Evolutionary conservation across 2,113 vertebrate species (phyloP).

Genomic region (Gobiocypris rarus): DNA sequence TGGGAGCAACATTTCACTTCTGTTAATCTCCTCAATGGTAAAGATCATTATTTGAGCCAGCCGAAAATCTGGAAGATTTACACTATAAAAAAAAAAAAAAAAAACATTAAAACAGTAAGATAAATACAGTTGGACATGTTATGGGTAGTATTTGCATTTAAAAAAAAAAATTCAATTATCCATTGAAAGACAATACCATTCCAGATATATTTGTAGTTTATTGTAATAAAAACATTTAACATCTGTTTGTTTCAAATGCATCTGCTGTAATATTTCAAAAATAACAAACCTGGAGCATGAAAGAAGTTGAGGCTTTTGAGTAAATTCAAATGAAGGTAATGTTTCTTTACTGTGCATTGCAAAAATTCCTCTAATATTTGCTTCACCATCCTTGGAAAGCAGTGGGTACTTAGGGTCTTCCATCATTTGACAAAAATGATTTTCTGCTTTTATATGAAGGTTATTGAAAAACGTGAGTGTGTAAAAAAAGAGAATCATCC

Average conservation of each 20-base stretch:
- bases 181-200: neutral
- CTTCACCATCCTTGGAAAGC: conserved; percentile 70
- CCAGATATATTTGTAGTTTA: too few species aligned
- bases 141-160: too few species aligned
- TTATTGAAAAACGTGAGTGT: too few species aligned
- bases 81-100: conserved; percentile 55
- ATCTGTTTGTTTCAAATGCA: too few species aligned
- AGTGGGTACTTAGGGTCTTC: conserved; percentile 69
- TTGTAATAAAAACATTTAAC: too few species aligned
- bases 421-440: conserved; percentile 62
- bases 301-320: conserved; percentile 63
- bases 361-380: conserved; percentile 76
- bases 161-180: too few species aligned
- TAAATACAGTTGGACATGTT: neutral
- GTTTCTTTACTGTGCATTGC: conserved; percentile 73
- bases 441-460: too few species aligned
- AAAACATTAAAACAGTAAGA: neutral
- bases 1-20: conserved; percentile 67
- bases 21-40: conserved; percentile 79
- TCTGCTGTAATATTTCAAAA: too few species aligned
- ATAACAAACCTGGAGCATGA: conserved; percentile 71
- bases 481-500: too few species aligned
- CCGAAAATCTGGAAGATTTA: conserved; percentile 75
- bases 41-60: conserved; percentile 78
- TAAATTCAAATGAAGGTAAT: conserved; percentile 63